A percentile compares a stretch with the other conserved stretches of the same genome.
Conservation (phyloP, 2,113 vertebrate species). For the Trinectes maculatus region DNA sequence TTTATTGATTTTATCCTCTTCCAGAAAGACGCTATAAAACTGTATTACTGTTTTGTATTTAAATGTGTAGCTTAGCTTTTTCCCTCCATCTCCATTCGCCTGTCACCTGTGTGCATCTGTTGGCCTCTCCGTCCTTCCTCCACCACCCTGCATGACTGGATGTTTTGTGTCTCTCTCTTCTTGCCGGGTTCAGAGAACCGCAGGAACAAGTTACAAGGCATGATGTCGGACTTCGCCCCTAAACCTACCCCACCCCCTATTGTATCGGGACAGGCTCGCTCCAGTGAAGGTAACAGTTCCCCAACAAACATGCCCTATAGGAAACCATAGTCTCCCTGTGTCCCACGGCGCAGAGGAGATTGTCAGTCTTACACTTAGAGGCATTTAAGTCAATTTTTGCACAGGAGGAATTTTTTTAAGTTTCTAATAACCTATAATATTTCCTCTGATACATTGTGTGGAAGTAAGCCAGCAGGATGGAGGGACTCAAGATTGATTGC, state of each 20-base stretch:
- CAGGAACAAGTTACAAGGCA: conserved; percentile 89
- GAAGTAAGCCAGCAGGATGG: conserved; percentile 25
- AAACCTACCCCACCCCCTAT: conserved; percentile 83
- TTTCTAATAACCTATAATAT: conserved; percentile 35
- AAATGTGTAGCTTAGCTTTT: conserved; percentile 34
- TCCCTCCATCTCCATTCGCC: conserved; percentile 27
- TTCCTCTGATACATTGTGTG: conserved; percentile 32
- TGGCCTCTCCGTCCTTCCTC: conserved; percentile 48
- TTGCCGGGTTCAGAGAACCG: conserved; percentile 84
- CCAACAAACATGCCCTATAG: background rate
- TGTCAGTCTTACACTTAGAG: conserved; percentile 23
- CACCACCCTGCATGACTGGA: conserved; percentile 68
- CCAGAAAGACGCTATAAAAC: background rate
- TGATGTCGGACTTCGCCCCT: conserved; percentile 88
- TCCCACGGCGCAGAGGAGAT: conserved; percentile 13
- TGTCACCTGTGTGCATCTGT: conserved; percentile 42
- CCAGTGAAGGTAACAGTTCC: conserved; percentile 84
- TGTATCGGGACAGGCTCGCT: conserved; percentile 82
- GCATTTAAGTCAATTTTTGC: conserved; percentile 11
- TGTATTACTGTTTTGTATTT: background rate
- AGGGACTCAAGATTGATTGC: conserved; percentile 1
- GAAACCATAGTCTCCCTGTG: background rate
- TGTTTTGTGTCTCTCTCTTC: conserved; percentile 76
- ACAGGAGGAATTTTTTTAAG: conserved; percentile 17
- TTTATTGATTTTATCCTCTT: conserved; percentile 16